These are phyloP conservation scores for Mastomys natalensis DNA, from an alignment of 2,113 vertebrate genomes.

Conservation along the genomic window DNA sequence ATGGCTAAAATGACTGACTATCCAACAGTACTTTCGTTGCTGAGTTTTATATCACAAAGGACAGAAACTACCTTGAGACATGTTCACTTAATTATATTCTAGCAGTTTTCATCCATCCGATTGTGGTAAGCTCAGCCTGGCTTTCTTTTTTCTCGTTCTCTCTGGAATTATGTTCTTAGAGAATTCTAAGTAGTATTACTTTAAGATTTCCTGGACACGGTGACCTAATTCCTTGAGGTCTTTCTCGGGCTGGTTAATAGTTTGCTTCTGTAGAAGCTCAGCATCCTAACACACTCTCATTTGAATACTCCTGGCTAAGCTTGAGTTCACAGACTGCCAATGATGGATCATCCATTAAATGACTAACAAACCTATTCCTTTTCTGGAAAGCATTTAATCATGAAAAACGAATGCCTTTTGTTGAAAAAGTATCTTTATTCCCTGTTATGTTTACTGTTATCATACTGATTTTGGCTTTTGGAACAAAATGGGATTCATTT, in stretches of 20 bases:
- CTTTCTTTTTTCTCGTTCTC: neutral
- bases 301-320: neutral
- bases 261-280: neutral
- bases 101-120: neutral
- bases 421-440: constrained; percentile 38
- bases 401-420: neutral
- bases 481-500: neutral
- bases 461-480: constrained; percentile 20
- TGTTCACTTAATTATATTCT: neutral
- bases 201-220: neutral
- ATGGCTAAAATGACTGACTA: neutral
- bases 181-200: neutral
- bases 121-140: neutral
- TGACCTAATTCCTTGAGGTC: neutral
- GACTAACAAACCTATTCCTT: constrained; percentile 39
- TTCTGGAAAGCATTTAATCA: constrained; percentile 48
- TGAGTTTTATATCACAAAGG: neutral
- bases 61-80: neutral
- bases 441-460: neutral
- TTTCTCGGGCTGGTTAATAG: neutral
- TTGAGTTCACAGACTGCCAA: constrained; percentile 3
- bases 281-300: neutral
- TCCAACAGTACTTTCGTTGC: neutral
- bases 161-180: neutral
- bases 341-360: neutral